Evolutionary conservation across 2,888 invertebrate genomes (phyloP).

Genomic region (Julus scanicus): DNA sequence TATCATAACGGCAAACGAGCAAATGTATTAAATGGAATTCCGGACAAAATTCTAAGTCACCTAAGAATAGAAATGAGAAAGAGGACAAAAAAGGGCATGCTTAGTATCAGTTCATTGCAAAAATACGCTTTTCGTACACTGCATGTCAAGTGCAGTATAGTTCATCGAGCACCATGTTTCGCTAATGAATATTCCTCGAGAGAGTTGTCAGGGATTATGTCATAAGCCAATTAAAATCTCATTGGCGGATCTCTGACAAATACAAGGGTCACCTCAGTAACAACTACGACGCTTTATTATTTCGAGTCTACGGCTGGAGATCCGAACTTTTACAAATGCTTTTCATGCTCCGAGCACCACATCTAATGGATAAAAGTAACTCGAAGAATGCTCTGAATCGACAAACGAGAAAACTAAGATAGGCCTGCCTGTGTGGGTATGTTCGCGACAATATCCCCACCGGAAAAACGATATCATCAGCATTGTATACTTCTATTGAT

Average conservation of each 20-base stretch:
- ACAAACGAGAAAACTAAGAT: background rate
- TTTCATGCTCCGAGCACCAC: constrained; percentile 32
- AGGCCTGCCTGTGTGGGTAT: background rate
- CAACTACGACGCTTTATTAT: constrained; percentile 19
- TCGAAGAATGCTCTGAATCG: constrained; percentile 5
- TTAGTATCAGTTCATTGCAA: background rate
- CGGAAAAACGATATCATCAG: background rate
- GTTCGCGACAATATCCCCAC: background rate
- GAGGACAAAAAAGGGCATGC: background rate
- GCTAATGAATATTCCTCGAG: constrained; percentile 36
- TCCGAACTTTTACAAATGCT: background rate
- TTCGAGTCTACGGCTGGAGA: background rate
- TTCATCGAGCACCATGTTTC: constrained; percentile 11
- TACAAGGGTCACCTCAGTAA: background rate
- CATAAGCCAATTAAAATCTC: constrained; percentile 34
- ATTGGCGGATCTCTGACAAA: background rate
- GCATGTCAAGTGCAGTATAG: background rate
- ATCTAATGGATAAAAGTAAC: constrained; percentile 6
- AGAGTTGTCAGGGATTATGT: constrained; percentile 30
- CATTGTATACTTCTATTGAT: background rate
- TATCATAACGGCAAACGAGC: constrained; percentile 6
- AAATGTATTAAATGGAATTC: background rate
- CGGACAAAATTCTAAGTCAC: background rate
- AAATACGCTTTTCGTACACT: background rate
- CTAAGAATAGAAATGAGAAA: background rate